Percentiles rank a stretch among this genome's conserved stretches.
Conservation (phyloP, 1,140 invertebrate species). For the Globodera ellingtonae region DNA sequence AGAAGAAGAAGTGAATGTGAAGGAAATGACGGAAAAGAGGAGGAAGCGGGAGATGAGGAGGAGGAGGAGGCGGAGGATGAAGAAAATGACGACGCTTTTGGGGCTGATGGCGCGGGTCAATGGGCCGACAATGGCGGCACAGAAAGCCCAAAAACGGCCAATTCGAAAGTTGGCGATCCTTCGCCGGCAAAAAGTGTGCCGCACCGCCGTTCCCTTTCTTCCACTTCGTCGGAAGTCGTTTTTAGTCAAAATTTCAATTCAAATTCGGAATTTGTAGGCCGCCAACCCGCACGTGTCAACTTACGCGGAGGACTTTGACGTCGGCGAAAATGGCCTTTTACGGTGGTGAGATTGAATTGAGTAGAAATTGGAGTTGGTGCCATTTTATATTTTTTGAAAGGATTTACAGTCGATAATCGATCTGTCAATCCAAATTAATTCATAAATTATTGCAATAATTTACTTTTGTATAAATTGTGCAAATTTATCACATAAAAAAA, state of each 20-base stretch:
- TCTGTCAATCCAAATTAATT: background rate
- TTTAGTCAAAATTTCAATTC: background rate
- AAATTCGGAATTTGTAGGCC: background rate
- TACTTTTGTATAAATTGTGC: no score
- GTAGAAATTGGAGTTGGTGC: no score
- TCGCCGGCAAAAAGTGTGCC: background rate
- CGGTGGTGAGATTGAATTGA: background rate
- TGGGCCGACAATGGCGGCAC: background rate
- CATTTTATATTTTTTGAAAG: no score
- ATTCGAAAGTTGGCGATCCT: background rate
- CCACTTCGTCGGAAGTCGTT: background rate
- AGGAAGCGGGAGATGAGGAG: background rate
- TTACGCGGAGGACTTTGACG: slow-evolving; percentile 12
- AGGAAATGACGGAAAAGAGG: background rate
- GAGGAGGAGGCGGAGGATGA: background rate
- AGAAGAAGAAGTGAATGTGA: background rate
- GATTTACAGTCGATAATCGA: no score
- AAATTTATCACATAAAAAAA: no score
- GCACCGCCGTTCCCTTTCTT: background rate
- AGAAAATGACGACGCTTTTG: background rate
- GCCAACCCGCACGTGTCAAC: slow-evolving; percentile 6
- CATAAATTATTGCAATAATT: no score
- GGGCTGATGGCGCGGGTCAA: background rate
- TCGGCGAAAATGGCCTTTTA: background rate
- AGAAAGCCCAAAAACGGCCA: background rate